Evolutionary conservation across 2,797 vertebrate species (phyloP), one percentile per base, ranked within the genome.

Genomic region (Scomberomorus guttatus): DNA sequence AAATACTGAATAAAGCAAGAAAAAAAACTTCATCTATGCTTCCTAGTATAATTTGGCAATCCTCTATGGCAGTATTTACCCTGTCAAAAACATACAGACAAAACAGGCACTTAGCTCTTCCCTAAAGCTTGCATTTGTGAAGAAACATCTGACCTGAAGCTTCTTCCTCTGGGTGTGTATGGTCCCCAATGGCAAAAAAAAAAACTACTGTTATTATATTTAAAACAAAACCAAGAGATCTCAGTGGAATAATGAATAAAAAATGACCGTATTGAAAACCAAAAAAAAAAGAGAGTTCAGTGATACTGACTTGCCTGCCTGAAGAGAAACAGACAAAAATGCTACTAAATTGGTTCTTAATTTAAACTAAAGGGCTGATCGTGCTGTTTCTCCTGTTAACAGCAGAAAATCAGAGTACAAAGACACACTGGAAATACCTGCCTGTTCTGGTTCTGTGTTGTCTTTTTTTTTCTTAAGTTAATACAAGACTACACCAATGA

Each of bases 61-160:
- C 6, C 46, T 48, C 17, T 5, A 29, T 4, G 20, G 13, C 17
- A 25, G 44, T n/a, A 34, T 54, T 57, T 22, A 71, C 22, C 22
- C 55, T 39, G 59, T 77, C 46, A 60, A 17, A 76, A 72, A 29
- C 32, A 20, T 56, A 12, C 44, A 58, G 60, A 60, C 57, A 22
- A 65, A 78, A 72, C 81, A 83, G 75, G 69, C 77, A 80, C 77
- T 44, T 68, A 13, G 25, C 39, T 81, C 42, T 65, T 68, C 48
- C 32, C 15, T 62, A 54, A 85, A 68, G 27, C 63, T 66, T 57
- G 27, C 24, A 56, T 77, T 68, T 74, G 64, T 69, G 24, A 65
- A 69, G 64, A 52, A 56, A 57, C 44, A 61, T 67, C 62, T 83
- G 52, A 74, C 46, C 32, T 52, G 29, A 72, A 73, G 57, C 5